Percentiles rank a stretch among this genome's conserved stretches.
Evolutionary conservation across 1,140 invertebrate genomes (phyloP).

Genomic region (Arctopsyche grandis): DNA sequence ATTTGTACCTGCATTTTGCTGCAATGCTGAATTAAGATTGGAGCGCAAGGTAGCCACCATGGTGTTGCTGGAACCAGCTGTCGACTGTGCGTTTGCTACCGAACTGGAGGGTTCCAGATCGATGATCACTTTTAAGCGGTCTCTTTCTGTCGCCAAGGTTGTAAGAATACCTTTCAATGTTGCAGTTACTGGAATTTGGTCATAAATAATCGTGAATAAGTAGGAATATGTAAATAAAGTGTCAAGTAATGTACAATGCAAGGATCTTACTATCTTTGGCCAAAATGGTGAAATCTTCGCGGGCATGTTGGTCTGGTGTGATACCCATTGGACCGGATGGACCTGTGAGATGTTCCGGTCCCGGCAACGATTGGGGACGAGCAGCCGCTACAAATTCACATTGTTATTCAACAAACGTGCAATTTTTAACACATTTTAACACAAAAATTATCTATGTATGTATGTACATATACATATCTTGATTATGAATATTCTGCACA

Average conservation of each 20-base stretch:
- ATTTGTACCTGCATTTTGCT: constrained; percentile 72
- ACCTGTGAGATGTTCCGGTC: constrained; percentile 61
- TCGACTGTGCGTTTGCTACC: constrained; percentile 45
- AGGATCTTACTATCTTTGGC: constrained; percentile 70
- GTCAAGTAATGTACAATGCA: not conserved
- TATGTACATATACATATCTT: no score
- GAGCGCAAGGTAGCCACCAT: constrained; percentile 68
- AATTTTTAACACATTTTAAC: no score
- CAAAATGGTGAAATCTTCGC: constrained; percentile 74
- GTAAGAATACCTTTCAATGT: constrained; percentile 66
- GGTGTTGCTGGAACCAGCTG: constrained; percentile 55
- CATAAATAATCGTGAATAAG: constrained; percentile 19
- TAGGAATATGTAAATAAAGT: not conserved
- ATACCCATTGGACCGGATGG: constrained; percentile 59
- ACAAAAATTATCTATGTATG: no score
- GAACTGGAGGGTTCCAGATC: constrained; percentile 54
- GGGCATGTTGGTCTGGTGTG: constrained; percentile 70
- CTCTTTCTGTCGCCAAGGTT: constrained; percentile 71
- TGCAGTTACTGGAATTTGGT: constrained; percentile 65
- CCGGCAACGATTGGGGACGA: constrained; percentile 65
- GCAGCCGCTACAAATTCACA: constrained; percentile 57
- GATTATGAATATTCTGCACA: no score
- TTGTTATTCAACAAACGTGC: no score
- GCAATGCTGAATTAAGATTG: constrained; percentile 72
- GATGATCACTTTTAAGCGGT: constrained; percentile 65